Evolutionary conservation across 2,797 vertebrate genomes (phyloP).

Genomic region (Danio tinwini): DNA sequence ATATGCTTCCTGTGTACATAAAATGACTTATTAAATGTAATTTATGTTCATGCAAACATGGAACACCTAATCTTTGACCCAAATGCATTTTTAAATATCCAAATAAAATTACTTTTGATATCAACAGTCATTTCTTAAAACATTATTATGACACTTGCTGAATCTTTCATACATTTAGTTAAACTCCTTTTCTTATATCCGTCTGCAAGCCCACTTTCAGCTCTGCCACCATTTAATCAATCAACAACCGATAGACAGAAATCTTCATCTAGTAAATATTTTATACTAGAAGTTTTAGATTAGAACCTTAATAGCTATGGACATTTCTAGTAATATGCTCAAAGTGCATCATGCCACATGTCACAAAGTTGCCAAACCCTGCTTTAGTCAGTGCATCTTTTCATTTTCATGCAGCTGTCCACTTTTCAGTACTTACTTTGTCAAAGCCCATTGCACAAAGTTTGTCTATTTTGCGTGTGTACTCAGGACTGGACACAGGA

Average conservation of each 20-base stretch:
- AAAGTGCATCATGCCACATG: neutral
- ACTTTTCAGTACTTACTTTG: constrained; percentile 86
- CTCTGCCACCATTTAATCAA: neutral
- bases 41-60: no score
- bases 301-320: neutral
- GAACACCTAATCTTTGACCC: no score
- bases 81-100: no score
- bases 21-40: no score
- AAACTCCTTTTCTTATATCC: neutral
- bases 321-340: neutral
- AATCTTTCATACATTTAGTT: neutral
- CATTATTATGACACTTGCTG: neutral
- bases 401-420: neutral
- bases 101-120: no score
- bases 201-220: neutral
- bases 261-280: no score
- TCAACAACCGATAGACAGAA: neutral
- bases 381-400: neutral
- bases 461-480: constrained; percentile 99
- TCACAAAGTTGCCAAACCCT: neutral
- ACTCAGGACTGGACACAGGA: constrained; percentile 94
- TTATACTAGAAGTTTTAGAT: no score
- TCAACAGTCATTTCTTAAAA: no score
- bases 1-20: no score
- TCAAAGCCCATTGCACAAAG: constrained; percentile 99